These are phyloP conservation scores for Holacanthella duospinosa DNA, from an alignment of 2,888 invertebrate genomes.

Conservation along the genomic window DNA sequence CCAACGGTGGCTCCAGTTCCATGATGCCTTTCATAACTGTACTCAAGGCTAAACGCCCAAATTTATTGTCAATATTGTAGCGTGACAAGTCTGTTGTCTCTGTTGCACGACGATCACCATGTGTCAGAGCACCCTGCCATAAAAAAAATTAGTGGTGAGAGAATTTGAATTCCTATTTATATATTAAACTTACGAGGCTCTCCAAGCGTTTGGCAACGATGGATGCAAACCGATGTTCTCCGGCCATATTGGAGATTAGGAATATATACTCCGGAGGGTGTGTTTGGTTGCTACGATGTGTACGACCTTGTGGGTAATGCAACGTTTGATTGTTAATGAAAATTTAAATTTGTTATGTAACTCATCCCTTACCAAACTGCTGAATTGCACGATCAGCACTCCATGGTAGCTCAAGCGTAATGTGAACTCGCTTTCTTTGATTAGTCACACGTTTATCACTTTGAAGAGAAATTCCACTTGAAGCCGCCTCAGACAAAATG, in stretches of 20 bases:
- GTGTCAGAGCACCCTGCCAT: constrained; percentile 78
- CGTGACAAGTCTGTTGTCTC: constrained; percentile 93
- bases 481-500: constrained; percentile 98
- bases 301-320: constrained; percentile 55
- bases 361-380: constrained; percentile 67
- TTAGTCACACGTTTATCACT: constrained; percentile 90
- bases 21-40: constrained; percentile 91
- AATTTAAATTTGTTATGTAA: too few relatives aligned
- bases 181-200: constrained; percentile 57
- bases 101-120: constrained; percentile 95
- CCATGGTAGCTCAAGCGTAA: constrained; percentile 97
- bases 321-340: too few relatives aligned
- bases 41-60: constrained; percentile 85
- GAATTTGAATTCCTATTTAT: too few relatives aligned
- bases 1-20: constrained; percentile 73
- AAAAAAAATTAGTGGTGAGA: constrained; percentile 6
- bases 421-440: constrained; percentile 88
- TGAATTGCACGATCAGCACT: constrained; percentile 98
- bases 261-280: constrained; percentile 98
- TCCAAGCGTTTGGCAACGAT: constrained; percentile 93
- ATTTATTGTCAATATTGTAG: constrained; percentile 98
- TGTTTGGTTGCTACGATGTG: constrained; percentile 94
- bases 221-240: constrained; percentile 92
- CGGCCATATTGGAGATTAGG: constrained; percentile 95
- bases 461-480: constrained; percentile 92